Evolutionary conservation across 2,888 invertebrate species (phyloP).

Genomic region (Drosophila demipolita): DNA sequence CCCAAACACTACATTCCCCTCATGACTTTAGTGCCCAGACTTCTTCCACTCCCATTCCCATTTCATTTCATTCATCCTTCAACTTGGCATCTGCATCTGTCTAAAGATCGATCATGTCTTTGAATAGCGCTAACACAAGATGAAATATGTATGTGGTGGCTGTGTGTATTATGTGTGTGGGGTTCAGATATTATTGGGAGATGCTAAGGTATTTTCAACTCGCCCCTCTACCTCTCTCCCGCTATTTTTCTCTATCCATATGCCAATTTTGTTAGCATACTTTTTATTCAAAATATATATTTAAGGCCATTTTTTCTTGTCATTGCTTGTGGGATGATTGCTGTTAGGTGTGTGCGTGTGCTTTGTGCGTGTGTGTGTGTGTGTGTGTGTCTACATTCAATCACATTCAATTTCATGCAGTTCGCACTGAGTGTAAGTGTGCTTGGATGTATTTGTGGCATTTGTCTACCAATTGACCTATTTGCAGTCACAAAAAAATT

Average conservation of each 20-base stretch:
- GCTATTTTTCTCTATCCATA: slow-evolving; percentile 3
- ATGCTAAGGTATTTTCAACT: not conserved
- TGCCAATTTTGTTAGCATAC: slow-evolving; percentile 58
- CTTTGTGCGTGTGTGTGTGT: not conserved
- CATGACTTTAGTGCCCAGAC: slow-evolving; percentile 20
- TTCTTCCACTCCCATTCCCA: not conserved
- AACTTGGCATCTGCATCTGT: slow-evolving; percentile 29
- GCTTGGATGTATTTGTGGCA: slow-evolving; percentile 19
- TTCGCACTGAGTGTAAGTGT: slow-evolving; percentile 16
- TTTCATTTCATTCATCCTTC: slow-evolving; percentile 4
- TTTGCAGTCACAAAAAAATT: slow-evolving; percentile 3
- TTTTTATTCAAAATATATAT: slow-evolving; percentile 73
- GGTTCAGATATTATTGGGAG: slow-evolving; percentile 14
- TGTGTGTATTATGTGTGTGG: not conserved
- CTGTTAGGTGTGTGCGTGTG: slow-evolving; percentile 8
- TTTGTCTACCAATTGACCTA: slow-evolving; percentile 39
- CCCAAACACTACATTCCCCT: not conserved
- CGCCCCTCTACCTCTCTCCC: no score
- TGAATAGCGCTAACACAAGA: slow-evolving; percentile 57
- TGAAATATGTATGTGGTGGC: slow-evolving; percentile 20
- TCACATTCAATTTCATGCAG: slow-evolving; percentile 50
- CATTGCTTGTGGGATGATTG: slow-evolving; percentile 58
- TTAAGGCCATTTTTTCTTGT: slow-evolving; percentile 68
- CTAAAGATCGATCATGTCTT: slow-evolving; percentile 72
- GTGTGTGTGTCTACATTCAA: slow-evolving; percentile 48